Conservation (phyloP, 2,888 invertebrate genomes). For the Cephus nigrinus region DNA sequence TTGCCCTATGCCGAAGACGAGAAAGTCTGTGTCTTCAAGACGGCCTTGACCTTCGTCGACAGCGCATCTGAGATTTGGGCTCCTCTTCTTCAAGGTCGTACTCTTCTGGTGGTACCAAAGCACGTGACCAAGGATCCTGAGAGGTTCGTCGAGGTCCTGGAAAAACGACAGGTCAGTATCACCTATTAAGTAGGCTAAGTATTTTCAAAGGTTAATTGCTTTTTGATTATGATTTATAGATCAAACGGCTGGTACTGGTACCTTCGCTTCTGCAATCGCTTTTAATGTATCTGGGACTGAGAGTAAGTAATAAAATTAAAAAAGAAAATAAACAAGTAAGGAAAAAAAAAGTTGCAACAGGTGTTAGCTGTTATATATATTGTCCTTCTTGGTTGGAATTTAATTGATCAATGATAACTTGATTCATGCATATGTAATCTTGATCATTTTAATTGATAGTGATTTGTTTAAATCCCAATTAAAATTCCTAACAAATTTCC, state of each 20-base stretch:
- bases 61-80: slow-evolving; percentile 91
- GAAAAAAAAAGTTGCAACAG: background rate
- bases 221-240: slow-evolving; percentile 61
- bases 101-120: slow-evolving; percentile 80
- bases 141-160: slow-evolving; percentile 75
- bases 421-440: background rate
- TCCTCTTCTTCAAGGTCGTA: slow-evolving; percentile 76
- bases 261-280: slow-evolving; percentile 85
- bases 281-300: slow-evolving; percentile 78
- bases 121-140: slow-evolving; percentile 82
- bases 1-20: slow-evolving; percentile 81
- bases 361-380: background rate
- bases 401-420: background rate
- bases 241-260: slow-evolving; percentile 85
- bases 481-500: background rate
- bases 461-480: background rate
- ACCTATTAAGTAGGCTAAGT: background rate
- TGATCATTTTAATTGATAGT: background rate
- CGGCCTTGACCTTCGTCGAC: slow-evolving; percentile 91
- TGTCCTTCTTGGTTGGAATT: background rate
- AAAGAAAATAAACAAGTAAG: background rate
- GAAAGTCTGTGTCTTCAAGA: slow-evolving; percentile 85
- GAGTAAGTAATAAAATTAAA: slow-evolving; percentile 53
- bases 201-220: background rate
- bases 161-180: slow-evolving; percentile 75